phyloP scores from a whole-genome alignment of 1,140 invertebrate genomes.

The Planococcus citri region DNA sequence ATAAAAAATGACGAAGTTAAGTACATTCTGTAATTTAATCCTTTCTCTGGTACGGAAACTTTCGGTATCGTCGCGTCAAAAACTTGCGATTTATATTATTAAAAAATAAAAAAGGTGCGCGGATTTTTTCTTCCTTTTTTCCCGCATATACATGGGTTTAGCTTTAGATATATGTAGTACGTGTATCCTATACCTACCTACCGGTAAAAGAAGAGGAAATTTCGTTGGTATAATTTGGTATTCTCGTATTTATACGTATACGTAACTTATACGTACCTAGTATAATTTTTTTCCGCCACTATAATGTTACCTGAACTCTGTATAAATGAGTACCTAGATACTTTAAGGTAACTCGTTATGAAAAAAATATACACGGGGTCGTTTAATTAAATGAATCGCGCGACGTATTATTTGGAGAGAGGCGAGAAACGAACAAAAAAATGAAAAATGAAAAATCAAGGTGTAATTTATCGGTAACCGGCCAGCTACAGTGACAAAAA shows the following conservation, averaged over 20 bases:
- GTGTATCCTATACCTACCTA: too few relatives aligned
- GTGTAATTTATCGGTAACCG: not conserved
- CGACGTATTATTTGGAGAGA: not conserved
- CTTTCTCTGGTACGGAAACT: not conserved
- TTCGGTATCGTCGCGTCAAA: not conserved
- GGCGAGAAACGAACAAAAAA: not conserved
- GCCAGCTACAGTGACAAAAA: not conserved
- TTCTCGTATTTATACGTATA: not conserved
- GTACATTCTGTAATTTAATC: constrained; percentile 14
- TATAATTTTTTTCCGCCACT: too few relatives aligned
- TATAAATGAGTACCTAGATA: too few relatives aligned
- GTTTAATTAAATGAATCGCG: not conserved
- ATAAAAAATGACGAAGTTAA: constrained; percentile 16
- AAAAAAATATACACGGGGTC: not conserved
- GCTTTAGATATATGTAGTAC: too few relatives aligned
- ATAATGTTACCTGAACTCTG: too few relatives aligned
- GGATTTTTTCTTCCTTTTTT: too few relatives aligned
- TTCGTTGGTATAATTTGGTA: not conserved
- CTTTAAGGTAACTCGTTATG: too few relatives aligned
- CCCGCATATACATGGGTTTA: too few relatives aligned
- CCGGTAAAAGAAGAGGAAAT: not conserved
- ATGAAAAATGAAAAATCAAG: not conserved
- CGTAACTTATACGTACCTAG: too few relatives aligned
- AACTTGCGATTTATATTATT: not conserved
- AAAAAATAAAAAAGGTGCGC: too few relatives aligned